Conservation (phyloP, 1,140 invertebrate species). For the Arion vulgaris region DNA sequence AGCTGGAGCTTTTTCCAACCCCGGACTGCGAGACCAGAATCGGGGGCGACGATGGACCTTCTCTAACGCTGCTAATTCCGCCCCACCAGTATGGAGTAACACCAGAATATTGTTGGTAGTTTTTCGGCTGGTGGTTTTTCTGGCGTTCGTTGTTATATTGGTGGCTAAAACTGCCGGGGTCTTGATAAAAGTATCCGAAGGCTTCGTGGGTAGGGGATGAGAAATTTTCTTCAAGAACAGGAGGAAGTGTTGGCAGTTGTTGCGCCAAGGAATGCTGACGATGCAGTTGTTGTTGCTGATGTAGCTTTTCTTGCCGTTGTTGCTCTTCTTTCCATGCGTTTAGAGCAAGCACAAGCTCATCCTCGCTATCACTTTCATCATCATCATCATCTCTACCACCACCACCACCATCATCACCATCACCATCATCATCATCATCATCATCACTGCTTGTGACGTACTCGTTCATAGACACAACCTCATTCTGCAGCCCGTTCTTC, state of each 20-base stretch:
- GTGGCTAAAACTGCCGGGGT: background rate
- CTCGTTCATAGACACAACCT: slow-evolving; percentile 30
- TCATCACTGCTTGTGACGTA: slow-evolving; percentile 38
- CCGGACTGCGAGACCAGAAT: background rate
- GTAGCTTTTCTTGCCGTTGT: slow-evolving; percentile 13
- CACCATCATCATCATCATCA: slow-evolving; percentile 10
- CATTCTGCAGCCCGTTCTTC: background rate
- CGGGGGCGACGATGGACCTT: slow-evolving; percentile 28
- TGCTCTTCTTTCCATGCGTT: slow-evolving; percentile 32
- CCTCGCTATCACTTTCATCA: slow-evolving; percentile 25
- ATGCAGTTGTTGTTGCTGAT: slow-evolving; percentile 12
- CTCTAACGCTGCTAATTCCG: slow-evolving; percentile 35
- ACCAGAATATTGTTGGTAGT: background rate
- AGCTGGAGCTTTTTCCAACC: background rate
- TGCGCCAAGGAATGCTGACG: slow-evolving; percentile 6
- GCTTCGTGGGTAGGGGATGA: background rate
- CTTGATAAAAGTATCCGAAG: slow-evolving; percentile 17
- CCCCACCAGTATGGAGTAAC: slow-evolving; percentile 25
- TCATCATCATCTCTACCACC: too few species aligned
- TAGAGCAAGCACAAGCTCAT: slow-evolving; percentile 28
- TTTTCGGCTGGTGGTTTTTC: background rate
- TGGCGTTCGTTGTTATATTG: background rate
- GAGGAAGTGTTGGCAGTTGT: background rate
- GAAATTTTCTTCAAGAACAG: slow-evolving; percentile 8
- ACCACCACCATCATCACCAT: too few species aligned